Percentiles rank a stretch among this genome's conserved stretches.
phyloP scores from a whole-genome alignment of 1,140 invertebrate genomes.

The Brachionus koreanus region DNA sequence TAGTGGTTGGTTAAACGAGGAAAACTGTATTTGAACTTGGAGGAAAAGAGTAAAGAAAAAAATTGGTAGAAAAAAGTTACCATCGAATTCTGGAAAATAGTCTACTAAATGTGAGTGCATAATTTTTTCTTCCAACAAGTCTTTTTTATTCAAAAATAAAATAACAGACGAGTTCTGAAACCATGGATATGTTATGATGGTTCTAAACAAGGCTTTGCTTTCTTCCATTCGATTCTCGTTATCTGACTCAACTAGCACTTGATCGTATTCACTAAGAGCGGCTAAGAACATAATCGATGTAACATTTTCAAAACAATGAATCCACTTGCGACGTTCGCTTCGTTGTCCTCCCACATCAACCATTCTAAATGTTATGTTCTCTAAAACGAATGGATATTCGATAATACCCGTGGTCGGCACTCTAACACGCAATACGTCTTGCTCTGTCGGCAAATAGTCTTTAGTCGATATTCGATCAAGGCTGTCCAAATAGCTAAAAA shows the following conservation, averaged over 20 bases:
- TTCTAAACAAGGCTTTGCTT: conserved; percentile 98
- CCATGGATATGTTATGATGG: conserved; percentile 99
- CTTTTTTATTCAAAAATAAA: conserved; percentile 99
- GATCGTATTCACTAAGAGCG: conserved; percentile 64
- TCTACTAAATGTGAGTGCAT: conserved; percentile 99
- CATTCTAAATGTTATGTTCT: conserved; percentile 88
- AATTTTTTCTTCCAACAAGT: conserved; percentile 99
- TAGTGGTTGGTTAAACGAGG: too few species aligned
- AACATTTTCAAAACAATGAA: conserved; percentile 66
- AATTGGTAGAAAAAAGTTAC: conserved; percentile 61
- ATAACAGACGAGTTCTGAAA: conserved; percentile 99
- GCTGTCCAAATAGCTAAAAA: conserved; percentile 85
- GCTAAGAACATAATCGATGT: conserved; percentile 66
- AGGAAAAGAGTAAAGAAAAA: neutral
- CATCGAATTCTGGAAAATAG: conserved; percentile 99
- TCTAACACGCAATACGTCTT: conserved; percentile 94
- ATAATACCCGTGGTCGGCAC: conserved; percentile 94
- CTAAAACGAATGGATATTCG: conserved; percentile 94
- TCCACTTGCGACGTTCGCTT: conserved; percentile 65
- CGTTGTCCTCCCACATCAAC: conserved; percentile 64
- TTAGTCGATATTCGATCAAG: conserved; percentile 85
- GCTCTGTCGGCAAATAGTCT: conserved; percentile 90
- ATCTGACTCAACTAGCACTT: conserved; percentile 65
- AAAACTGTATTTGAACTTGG: too few species aligned
- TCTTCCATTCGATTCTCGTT: conserved; percentile 99